Base-by-base conservation (phyloP, 1,140 invertebrate species). In the Nephotettix cincticeps region DNA sequence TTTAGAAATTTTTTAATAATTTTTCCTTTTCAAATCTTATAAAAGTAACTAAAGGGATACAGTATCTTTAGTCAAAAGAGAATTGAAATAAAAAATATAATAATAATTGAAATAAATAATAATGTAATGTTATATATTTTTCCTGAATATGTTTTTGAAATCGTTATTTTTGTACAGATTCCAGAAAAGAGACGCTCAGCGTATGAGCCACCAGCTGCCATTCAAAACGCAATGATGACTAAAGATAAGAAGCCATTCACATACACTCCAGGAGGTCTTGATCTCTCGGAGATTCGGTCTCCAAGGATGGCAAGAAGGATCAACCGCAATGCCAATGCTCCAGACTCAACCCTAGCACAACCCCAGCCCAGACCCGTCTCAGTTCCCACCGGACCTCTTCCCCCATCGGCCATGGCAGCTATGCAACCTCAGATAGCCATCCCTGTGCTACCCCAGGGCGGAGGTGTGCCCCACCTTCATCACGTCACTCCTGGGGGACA, bases 241-340 rank as follows among this genome's bases (percentile, higher is more conserved):
- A 95, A 96, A 83, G 95, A 97, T 79, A 97, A 96, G 80, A 96
- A 95, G 79, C 95, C 95, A 0, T 97, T 97, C 79, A 97, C 95
- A 1, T 97, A 97, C 79, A 96, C 94, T 17, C 95, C 94, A 1
- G 89, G 89, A 1, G 95, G 95, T 66, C 85, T 97, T 54, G 94
- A 97, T 80, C 83, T 97, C 27, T 94, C 92, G 0, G 93, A 97
- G 80, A 95, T 97, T 40, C 86, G 88, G 70, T 95, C 92, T 68
- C 94, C 94, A 1, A 86, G 93, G 73, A 96, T 97, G 92, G 91
- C 92, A 14, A 86, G 93, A 74, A 83, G 94, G 45, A 86, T 94
- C 74, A 87, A 86, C 65, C 83, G 87, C 70, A 88, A 88, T 61
- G 84, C 81, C n/a, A 83, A 82, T 72, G 90, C 90, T 77, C 89